These are phyloP conservation scores for Tangara arthus DNA, from an alignment of 2,797 vertebrate genomes.

Conservation along the genomic window DNA sequence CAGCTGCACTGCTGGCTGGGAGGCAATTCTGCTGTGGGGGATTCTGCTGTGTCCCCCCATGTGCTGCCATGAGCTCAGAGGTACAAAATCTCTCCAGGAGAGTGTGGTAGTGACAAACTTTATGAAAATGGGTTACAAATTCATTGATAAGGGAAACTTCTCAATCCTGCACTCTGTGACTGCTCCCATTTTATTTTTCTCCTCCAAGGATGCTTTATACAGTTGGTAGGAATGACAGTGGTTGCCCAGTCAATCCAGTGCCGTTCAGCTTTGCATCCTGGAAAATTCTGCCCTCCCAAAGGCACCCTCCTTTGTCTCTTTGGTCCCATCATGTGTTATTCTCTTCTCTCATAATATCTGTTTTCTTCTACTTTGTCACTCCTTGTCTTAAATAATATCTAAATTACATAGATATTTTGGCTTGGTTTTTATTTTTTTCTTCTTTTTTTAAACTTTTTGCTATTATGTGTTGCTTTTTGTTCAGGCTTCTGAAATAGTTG, in stretches of 20 bases:
- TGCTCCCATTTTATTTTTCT: not conserved
- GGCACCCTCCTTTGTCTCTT: not conserved
- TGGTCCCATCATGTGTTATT: not conserved
- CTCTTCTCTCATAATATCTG: not conserved
- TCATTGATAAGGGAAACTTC: not conserved
- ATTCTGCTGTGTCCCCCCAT: not conserved
- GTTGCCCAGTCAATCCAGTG: not conserved
- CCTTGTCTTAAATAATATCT: not conserved
- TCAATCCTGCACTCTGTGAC: not conserved
- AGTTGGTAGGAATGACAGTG: not conserved
- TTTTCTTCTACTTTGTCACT: not conserved
- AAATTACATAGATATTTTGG: not conserved
- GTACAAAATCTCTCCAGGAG: not conserved
- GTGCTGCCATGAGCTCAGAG: not conserved
- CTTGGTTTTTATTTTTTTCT: not conserved
- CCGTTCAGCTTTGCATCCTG: not conserved
- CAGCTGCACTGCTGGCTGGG: not conserved
- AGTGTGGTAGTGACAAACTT: not conserved
- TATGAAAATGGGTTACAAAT: not conserved
- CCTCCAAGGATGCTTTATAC: not conserved
- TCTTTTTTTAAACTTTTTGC: fast-evolving
- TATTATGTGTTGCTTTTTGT: not conserved
- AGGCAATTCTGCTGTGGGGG: not conserved
- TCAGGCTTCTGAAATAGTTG: not conserved
- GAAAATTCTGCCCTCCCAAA: not conserved